Base-by-base conservation (phyloP, 2,888 invertebrate genomes). In the Andricus curvator region DNA sequence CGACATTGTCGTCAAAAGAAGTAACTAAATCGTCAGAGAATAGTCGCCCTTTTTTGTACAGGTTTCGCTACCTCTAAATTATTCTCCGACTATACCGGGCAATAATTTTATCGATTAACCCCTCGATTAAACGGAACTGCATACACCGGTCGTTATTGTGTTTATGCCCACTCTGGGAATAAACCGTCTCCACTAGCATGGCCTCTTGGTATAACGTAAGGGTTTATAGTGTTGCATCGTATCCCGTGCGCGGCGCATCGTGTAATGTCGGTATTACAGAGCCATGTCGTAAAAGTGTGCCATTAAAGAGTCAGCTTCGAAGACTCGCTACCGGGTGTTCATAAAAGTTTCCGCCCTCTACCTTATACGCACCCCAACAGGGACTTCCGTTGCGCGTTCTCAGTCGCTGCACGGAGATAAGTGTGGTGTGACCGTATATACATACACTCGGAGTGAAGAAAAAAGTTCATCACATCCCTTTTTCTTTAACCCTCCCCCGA, bases 221-320 rank as follows among this genome's bases (percentile, higher is more conserved):
- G 80, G 83, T 88, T 89, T 88, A 89, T 85, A 86, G 85, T 84
- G 83, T 81, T 86, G 83, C 85, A 84, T 82, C 86, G 84, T 84
- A 85, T 85, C 84, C 70, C 83, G 68, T 51, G 81, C 81, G 82
- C 79, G 80, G 74, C 79, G 78, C 79, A 79, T 62, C 84, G 81
- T 86, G 86, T 86, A 86, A 87, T 85, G 82, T 83, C 81, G 80
- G 83, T 80, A 85, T 89, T 87, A 88, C 84, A 82, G 84, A 74
- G 60, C 82, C 78, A 83, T 81, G 77, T 87, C 87, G 85, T 88
- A 87, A 88, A 88, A 86, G 84, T 81, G 74, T 80, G 82, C 82
- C 84, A 86, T 88, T 87, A 87, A 88, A 86, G 81, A 83, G 82
- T 83, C 70, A 65, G 80, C 83, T 82, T 83, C 82, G 67, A 78